Conservation (phyloP, 2,888 invertebrate genomes). For the Allygus modestus region DNA sequence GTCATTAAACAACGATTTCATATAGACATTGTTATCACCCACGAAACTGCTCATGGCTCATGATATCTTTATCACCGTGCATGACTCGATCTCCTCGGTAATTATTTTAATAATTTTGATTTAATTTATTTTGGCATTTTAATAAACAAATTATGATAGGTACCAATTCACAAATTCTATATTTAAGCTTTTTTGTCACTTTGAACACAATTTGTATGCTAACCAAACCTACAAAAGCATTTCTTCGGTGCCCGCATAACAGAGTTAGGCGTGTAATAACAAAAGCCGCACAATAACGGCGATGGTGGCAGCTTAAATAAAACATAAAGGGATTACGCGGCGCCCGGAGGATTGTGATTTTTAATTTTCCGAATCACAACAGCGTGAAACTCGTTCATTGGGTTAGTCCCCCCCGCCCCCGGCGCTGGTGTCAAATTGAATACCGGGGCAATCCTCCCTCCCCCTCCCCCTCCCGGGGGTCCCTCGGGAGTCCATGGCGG, state of each 20-base stretch:
- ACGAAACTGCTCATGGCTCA: too few species aligned
- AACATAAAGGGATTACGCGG: slow-evolving; percentile 59
- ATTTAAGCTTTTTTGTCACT: too few species aligned
- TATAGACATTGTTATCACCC: too few species aligned
- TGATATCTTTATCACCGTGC: too few species aligned
- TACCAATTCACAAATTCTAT: too few species aligned
- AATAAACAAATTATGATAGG: too few species aligned
- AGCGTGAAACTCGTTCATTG: slow-evolving; percentile 62
- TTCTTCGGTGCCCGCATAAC: not conserved
- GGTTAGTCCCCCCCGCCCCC: slow-evolving; percentile 38
- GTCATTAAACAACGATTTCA: too few species aligned
- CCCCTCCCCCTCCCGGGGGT: slow-evolving; percentile 3
- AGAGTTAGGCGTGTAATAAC: slow-evolving; percentile 5
- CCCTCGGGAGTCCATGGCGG: slow-evolving; percentile 55
- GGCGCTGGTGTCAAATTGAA: slow-evolving; percentile 63
- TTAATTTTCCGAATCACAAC: slow-evolving; percentile 63
- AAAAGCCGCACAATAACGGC: slow-evolving; percentile 37
- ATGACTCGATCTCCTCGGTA: too few species aligned
- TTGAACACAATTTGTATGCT: too few species aligned
- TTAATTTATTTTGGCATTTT: too few species aligned
- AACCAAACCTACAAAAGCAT: too few species aligned
- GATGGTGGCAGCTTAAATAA: slow-evolving; percentile 55
- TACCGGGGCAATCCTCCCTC: slow-evolving; percentile 43
- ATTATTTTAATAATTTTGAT: too few species aligned
- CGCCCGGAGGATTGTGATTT: slow-evolving; percentile 56